These are phyloP conservation scores for Prochilodus magdalenae DNA, from an alignment of 2,113 vertebrate species.

Conservation along the genomic window DNA sequence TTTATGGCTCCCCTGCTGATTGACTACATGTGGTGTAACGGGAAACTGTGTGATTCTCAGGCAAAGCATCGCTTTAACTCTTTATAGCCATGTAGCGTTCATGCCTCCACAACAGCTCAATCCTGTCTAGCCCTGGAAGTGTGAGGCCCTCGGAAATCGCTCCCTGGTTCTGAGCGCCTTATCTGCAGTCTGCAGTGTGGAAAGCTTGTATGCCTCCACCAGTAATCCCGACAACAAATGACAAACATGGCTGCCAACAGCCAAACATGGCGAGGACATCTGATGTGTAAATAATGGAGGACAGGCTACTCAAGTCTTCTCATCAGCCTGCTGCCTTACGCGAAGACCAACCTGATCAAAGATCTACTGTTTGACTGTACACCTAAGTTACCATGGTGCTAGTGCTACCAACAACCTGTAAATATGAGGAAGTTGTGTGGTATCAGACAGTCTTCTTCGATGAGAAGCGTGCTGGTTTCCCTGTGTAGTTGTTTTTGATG, in stretches of 20 bases:
- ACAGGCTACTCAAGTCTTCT: background rate
- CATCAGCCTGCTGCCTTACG: background rate
- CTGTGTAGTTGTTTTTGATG: too few relatives aligned
- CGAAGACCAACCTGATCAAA: background rate
- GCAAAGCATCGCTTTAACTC: background rate
- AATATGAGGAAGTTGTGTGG: too few relatives aligned
- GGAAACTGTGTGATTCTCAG: too few relatives aligned
- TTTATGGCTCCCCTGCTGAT: too few relatives aligned
- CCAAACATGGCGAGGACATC: constrained; percentile 28
- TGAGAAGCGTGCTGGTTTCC: too few relatives aligned
- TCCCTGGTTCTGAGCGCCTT: constrained; percentile 47
- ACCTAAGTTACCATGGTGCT: too few relatives aligned
- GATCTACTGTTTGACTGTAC: background rate
- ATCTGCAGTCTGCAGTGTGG: constrained; percentile 51
- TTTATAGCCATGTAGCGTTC: background rate
- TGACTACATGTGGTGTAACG: too few relatives aligned
- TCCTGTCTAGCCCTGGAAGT: constrained; percentile 51
- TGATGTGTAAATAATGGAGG: constrained; percentile 28
- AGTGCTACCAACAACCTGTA: too few relatives aligned
- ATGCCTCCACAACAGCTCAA: constrained; percentile 33
- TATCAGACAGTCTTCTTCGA: too few relatives aligned
- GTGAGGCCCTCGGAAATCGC: constrained; percentile 37
- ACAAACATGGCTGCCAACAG: constrained; percentile 26
- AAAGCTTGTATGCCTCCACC: constrained; percentile 45
- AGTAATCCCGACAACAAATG: constrained; percentile 52